phyloP scores from a whole-genome alignment of 2,797 vertebrate species.

The Chanos chanos region DNA sequence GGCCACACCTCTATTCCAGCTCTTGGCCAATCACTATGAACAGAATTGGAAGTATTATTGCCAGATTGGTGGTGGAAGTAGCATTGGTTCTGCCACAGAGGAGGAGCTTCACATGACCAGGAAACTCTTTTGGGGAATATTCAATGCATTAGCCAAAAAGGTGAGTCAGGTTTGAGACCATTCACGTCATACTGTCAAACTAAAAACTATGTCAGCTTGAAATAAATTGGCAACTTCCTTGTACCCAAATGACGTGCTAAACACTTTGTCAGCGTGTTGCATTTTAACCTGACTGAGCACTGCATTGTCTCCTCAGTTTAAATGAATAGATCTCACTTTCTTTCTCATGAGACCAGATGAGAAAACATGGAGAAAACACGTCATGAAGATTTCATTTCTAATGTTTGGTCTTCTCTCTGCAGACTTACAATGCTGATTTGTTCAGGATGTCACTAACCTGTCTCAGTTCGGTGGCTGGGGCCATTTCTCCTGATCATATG shows the following conservation, averaged over 20 bases:
- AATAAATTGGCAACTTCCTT: too few species aligned
- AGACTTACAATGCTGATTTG: conserved; percentile 86
- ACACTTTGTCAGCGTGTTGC: too few species aligned
- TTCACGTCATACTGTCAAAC: too few species aligned
- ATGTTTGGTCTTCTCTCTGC: not conserved
- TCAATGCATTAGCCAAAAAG: conserved; percentile 86
- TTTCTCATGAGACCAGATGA: not conserved
- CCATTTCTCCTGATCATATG: conserved; percentile 87
- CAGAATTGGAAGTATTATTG: conserved; percentile 91
- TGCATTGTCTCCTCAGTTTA: too few species aligned
- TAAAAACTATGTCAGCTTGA: too few species aligned
- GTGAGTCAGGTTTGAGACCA: too few species aligned
- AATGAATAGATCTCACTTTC: too few species aligned
- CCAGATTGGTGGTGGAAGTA: conserved; percentile 71
- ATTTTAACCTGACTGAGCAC: too few species aligned
- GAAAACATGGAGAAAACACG: too few species aligned
- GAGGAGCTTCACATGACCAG: conserved; percentile 88
- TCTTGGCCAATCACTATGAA: conserved; percentile 89
- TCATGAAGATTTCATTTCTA: not conserved
- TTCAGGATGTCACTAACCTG: conserved; percentile 82
- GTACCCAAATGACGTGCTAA: too few species aligned
- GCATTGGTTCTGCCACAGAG: conserved; percentile 76
- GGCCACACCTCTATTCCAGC: conserved; percentile 58
- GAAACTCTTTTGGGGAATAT: conserved; percentile 91
- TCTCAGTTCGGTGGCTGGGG: conserved; percentile 82